These are phyloP conservation scores for Thymelicus sylvestris DNA, from an alignment of 2,888 invertebrate species.

Conservation along the genomic window DNA sequence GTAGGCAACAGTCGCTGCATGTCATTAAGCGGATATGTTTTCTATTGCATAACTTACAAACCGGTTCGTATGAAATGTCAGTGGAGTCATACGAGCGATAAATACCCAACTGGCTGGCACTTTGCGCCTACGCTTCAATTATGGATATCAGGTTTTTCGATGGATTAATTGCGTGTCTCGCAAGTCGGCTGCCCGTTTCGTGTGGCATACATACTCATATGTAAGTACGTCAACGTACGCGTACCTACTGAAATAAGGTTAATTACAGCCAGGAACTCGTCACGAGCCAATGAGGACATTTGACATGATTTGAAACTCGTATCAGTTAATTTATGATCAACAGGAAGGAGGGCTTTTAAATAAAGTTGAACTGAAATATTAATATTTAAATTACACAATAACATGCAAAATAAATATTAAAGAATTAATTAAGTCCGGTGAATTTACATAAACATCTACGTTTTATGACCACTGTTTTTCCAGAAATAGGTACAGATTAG, in stretches of 20 bases:
- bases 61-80: constrained; percentile 75
- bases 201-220: constrained; percentile 50
- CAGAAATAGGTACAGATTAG: no score
- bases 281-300: constrained; percentile 42
- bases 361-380: constrained; percentile 20
- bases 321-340: constrained; percentile 18
- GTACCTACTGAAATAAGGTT: constrained; percentile 53
- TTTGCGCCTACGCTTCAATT: constrained; percentile 61
- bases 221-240: constrained; percentile 48
- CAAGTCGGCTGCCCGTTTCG: constrained; percentile 56
- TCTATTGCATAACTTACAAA: constrained; percentile 77
- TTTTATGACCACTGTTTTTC: no score
- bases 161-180: constrained; percentile 59
- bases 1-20: constrained; percentile 58
- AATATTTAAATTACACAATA: constrained; percentile 6
- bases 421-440: no score
- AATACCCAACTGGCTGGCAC: constrained; percentile 67
- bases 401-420: no score
- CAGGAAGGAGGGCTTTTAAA: constrained; percentile 22
- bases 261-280: constrained; percentile 51
- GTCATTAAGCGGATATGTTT: constrained; percentile 67
- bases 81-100: constrained; percentile 61
- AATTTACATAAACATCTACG: no score
- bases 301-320: constrained; percentile 25
- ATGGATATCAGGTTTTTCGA: constrained; percentile 59